Evolutionary conservation across 1,140 invertebrate genomes (phyloP), one percentile per base, ranked within the genome.

Genomic region (Drosophila melanica): DNA sequence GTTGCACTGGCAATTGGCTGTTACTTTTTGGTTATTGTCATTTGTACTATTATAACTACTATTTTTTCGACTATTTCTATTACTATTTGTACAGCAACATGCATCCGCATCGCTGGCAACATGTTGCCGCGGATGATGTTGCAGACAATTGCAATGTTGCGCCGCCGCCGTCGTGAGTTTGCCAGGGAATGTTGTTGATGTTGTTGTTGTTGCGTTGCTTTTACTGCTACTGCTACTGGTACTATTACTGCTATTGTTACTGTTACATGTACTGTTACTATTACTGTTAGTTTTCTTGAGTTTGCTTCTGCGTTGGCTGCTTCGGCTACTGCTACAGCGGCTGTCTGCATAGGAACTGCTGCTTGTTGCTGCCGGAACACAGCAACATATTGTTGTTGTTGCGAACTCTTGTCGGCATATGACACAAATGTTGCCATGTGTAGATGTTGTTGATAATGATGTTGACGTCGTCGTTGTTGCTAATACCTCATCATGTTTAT

Each of bases 401-500:
- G 33, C 7, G 44, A 50, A 41, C 53, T 66, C 53, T 48, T 59
- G 57, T 10, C 81, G 81, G 69, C 81, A 85, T 65, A 86, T 75
- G 30, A 85, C 44, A 51, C 81, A 85, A 81, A 85, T 71, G 45
- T 76, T 67, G 44, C 39, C 63, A 50, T 18, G 35, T 44, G 67
- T 41, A 53, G 27, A 9, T 75, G 47, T 39, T 75, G 30, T 20
- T 76, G 69, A 33, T 30, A 37, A 8, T 57, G 55, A 10, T 44
- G 62, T 42, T 42, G 33, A 3, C 60, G 23, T 45, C 70, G 39
- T 42, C 41, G 55, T 57, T 54, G 60, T 48, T 60, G 60, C 45
- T 65, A 39, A 68, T 60, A 66, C 48, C 23, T 54, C 39, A n/a
- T 33, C 47, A 33, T 35, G 55, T 37, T 44, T 64, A 23, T 27